Percentiles rank a stretch among this genome's conserved stretches.
These are phyloP conservation scores for Drosophila buzzatii DNA, from an alignment of 2,888 invertebrate genomes.

Conservation along the genomic window DNA sequence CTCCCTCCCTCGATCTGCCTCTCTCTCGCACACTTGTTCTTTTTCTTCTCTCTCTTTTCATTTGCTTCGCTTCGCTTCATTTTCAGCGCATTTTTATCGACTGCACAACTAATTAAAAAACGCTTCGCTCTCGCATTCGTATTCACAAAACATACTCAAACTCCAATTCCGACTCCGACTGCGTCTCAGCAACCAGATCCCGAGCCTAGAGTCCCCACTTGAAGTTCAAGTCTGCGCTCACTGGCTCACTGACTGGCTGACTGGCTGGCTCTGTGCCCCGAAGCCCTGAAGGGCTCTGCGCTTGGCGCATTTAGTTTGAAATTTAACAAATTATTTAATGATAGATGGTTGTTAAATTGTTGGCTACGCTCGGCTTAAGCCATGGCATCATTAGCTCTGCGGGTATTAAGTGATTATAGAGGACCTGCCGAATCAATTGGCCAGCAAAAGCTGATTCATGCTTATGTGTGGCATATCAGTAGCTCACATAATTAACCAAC, in stretches of 20 bases:
- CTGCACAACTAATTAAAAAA: constrained; percentile 80
- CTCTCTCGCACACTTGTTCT: not conserved
- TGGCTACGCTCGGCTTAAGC: constrained; percentile 49
- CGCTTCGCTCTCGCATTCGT: constrained; percentile 56
- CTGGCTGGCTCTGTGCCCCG: not conserved
- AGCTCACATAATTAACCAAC: not conserved
- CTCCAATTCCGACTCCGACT: not conserved
- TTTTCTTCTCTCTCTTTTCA: constrained; percentile 2
- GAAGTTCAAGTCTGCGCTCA: constrained; percentile 16
- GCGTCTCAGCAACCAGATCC: constrained; percentile 1
- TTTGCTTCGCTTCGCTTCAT: constrained; percentile 48
- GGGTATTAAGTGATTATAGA: constrained; percentile 71
- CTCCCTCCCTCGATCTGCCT: not conserved
- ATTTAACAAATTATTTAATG: constrained; percentile 81
- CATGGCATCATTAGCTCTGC: constrained; percentile 53
- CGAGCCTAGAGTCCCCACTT: constrained; percentile 1
- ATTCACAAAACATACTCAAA: constrained; percentile 28
- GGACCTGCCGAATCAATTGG: constrained; percentile 30
- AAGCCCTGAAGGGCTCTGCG: constrained; percentile 33
- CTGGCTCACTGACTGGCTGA: not conserved
- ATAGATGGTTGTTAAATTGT: constrained; percentile 77
- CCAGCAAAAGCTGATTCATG: constrained; percentile 8
- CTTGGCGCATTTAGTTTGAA: constrained; percentile 72
- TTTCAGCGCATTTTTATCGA: constrained; percentile 77
- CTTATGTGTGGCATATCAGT: constrained; percentile 12